Evolutionary conservation across 1,140 invertebrate genomes (phyloP).

Genomic region (Mercenaria mercenaria): DNA sequence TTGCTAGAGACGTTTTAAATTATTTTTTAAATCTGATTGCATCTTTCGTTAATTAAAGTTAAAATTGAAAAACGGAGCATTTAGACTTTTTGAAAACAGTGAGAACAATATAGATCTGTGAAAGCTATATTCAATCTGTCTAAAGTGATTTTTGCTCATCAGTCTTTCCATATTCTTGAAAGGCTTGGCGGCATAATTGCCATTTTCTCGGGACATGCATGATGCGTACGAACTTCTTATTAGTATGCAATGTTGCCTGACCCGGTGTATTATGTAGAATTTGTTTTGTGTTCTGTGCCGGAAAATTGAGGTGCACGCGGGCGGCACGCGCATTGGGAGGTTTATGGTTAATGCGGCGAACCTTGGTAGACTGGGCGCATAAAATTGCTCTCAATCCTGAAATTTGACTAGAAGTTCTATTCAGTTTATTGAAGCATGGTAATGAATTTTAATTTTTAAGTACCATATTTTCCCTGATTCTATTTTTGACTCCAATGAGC

Average conservation of each 20-base stretch:
- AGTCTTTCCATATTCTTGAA: neutral
- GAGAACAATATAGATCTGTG: neutral
- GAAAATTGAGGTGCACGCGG: constrained; percentile 16
- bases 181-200: neutral
- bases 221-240: neutral
- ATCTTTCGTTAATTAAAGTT: neutral
- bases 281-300: constrained; percentile 17
- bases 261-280: neutral
- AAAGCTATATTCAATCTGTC: neutral
- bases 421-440: neutral
- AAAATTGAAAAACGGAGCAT: neutral
- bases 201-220: neutral
- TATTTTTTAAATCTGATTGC: neutral
- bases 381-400: neutral
- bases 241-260: neutral
- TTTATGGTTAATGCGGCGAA: constrained; percentile 50
- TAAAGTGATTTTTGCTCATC: neutral
- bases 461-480: neutral
- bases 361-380: constrained; percentile 8
- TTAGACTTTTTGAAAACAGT: neutral
- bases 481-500: neutral
- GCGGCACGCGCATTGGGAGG: constrained; percentile 33
- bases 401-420: constrained; percentile 8
- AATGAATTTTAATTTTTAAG: neutral
- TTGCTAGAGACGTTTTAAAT: neutral